Base-by-base conservation (phyloP, 2,113 vertebrate species). In the Oryzias celebensis region DNA sequence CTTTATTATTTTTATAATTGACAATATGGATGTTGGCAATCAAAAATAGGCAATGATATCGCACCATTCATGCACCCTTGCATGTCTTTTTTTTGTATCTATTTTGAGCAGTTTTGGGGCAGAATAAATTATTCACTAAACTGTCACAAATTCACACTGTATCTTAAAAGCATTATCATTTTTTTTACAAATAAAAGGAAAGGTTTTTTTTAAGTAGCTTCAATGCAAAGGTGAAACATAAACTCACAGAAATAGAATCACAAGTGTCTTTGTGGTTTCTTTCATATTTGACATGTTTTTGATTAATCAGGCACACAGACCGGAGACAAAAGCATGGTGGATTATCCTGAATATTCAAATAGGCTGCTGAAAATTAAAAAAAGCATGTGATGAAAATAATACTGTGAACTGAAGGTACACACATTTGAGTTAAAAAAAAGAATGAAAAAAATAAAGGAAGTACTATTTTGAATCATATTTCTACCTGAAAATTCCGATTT, bases 231-330 rank as follows among this genome's bases (percentile, higher is more conserved):
- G 66, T 75, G 65, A 77, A 69, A 81, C 28, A 23, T 28, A 42
- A 64, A 75, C 12, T 20, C 41, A 73, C 75, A 79, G 45, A 81
- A 86, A 87, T 87, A 83, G 68, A 65, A 69, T 71, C 65, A 57
- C 48, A 65, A 75, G 60, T 63, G 44, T 78, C 71, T 71, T 69
- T 41, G 42, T 52, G 46, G 56, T 47, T 57, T 28, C 49, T 71
- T 67, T 81, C 36, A 52, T 65, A 59, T 81, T 78, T 81, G 82
- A 76, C 80, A 74, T 75, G 64, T 80, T 78, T 73, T 69, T 80
- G 78, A 80, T 65, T 68, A 56, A 70, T 77, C 65, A 68, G 71
- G 77, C 52, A 69, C 14, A 14, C 23, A 31, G 68, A 76, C 81
- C 67, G 55, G 54, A 66, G 74, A 68, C 71, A 59, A 49, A 31